A percentile compares a stretch with the other conserved stretches of the same genome.
Evolutionary conservation across 2,888 invertebrate species (phyloP).

Genomic region (Matsumyia berberina): DNA sequence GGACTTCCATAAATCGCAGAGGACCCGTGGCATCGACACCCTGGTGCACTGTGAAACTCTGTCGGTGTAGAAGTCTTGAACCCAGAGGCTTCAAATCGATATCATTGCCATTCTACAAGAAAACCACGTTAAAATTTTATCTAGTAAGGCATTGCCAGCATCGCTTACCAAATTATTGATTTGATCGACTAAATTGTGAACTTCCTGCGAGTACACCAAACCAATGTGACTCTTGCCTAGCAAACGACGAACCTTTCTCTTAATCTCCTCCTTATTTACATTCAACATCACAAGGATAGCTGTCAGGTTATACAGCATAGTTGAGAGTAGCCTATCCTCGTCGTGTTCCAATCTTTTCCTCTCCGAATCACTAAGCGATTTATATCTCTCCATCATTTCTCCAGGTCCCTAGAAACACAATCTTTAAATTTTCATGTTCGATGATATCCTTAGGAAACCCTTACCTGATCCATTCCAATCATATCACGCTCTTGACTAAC

Average conservation of each 20-base stretch:
- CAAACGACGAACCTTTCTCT: constrained; percentile 94
- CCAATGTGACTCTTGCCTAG: constrained; percentile 99
- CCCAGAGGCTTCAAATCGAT: constrained; percentile 98
- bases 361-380: constrained; percentile 95
- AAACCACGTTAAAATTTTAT: not conserved
- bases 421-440: not conserved
- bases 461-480: constrained; percentile 98
- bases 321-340: constrained; percentile 97
- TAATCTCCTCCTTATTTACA: constrained; percentile 92
- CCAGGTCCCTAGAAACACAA: constrained; percentile 89
- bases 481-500: constrained; percentile 99
- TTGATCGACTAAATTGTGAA: constrained; percentile 97
- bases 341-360: constrained; percentile 98
- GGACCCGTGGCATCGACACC: constrained; percentile 96
- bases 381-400: constrained; percentile 99
- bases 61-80: constrained; percentile 97
- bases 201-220: constrained; percentile 97
- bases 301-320: constrained; percentile 97
- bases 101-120: constrained; percentile 95
- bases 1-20: constrained; percentile 95
- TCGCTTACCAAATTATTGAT: constrained; percentile 95
- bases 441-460: not conserved
- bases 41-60: constrained; percentile 98
- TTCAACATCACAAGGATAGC: constrained; percentile 97
- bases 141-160: not conserved